Conservation (phyloP, 2,888 invertebrate species). For the Automeris io region DNA sequence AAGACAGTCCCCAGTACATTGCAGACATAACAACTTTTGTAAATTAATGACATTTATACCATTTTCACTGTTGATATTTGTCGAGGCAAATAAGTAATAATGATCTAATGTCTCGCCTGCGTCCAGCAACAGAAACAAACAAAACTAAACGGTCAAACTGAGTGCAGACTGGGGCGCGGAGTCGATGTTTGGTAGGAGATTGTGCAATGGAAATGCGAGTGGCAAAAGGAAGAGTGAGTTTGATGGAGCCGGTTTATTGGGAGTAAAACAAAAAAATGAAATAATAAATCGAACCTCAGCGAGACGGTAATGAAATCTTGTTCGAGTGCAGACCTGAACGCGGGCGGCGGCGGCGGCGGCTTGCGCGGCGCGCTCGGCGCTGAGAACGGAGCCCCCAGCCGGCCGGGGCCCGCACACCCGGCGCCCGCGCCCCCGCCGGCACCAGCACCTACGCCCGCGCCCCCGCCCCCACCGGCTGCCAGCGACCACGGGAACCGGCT, state of each 20-base stretch:
- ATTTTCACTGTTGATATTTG: no score
- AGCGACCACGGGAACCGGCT: slow-evolving; percentile 57
- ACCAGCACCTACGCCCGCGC: slow-evolving; percentile 24
- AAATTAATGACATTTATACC: no score
- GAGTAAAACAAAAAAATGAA: slow-evolving; percentile 33
- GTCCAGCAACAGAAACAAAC: no score
- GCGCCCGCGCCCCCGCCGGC: slow-evolving; percentile 31
- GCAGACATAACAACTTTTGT: no score
- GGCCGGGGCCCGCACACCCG: slow-evolving; percentile 28
- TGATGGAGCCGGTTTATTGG: background rate
- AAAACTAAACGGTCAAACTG: no score
- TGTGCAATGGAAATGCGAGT: background rate
- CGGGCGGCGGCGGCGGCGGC: slow-evolving; percentile 78
- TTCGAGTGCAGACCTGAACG: slow-evolving; percentile 82
- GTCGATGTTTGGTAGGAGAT: no score
- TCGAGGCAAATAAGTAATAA: no score
- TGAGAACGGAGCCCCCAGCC: slow-evolving; percentile 41
- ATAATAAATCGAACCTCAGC: slow-evolving; percentile 79
- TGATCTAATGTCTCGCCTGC: no score
- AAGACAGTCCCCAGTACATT: no score
- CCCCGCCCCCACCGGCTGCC: slow-evolving; percentile 29
- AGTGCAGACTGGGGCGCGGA: no score
- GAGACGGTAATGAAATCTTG: slow-evolving; percentile 83
- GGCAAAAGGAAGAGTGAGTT: slow-evolving; percentile 3
- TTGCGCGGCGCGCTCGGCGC: slow-evolving; percentile 72